Evolutionary conservation across 1,140 invertebrate genomes (phyloP), one percentile per base, ranked within the genome.

Genomic region (Drosophila takahashii): DNA sequence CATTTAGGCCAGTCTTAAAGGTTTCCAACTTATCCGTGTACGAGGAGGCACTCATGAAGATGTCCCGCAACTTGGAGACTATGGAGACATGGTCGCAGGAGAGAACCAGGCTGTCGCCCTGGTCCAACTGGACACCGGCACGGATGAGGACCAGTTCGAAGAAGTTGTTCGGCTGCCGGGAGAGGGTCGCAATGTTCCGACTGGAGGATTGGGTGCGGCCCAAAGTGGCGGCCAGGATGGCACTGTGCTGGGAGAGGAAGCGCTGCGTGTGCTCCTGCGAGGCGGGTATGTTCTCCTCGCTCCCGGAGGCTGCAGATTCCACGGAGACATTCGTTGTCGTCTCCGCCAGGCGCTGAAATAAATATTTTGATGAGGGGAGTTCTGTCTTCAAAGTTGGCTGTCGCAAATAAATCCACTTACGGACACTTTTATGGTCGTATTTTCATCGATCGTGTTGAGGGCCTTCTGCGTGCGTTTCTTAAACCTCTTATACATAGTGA

Each of bases 1-100:
- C 52, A 56, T 85, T 91, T 7, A 93, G 80, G 1, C 92, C 93
- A 1, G 56, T 76, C 52, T 93, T 79, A 47, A 93, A 93, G 15
- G 80, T 89, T 18, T 92, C 66, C 37, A 90, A 51, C 52, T 92
- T 92, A 11, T 92, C 76, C 6, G 81, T 76, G 56, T 83, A 87
- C 15, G 83, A 87, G 6, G 86, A 60, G 15, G 79, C 71, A 16
- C 75, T 67, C 41, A 66, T 51, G n/a, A 92, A 72, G 10, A 90
- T 79, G 1, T 90, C 71, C 1, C 87, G 79, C 11, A 92, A 53
- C 52, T 90, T 90, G 4, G 70, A 72, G 3, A 92, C 91, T 61
- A 92, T 92, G 3, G 87, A 48, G 6, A 92, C 80, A 57, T 92
- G 91, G 66, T 92, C 91, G 22, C 91, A 92, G 18, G 78, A 73